Evolutionary conservation across 2,888 invertebrate genomes (phyloP).

Genomic region (Andricus curvator): DNA sequence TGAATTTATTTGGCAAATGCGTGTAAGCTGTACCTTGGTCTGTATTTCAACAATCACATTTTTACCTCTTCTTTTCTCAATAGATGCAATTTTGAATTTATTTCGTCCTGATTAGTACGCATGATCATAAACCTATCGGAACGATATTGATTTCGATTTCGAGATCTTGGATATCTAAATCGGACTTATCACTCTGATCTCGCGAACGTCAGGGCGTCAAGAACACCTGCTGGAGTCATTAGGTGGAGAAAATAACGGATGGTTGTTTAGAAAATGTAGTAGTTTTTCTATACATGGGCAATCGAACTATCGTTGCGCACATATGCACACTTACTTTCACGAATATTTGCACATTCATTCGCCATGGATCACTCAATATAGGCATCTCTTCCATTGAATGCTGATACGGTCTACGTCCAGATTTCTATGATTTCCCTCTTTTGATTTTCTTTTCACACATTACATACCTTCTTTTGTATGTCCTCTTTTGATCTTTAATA

Average conservation of each 20-base stretch:
- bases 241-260: conserved; percentile 24
- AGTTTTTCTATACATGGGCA: conserved; percentile 20
- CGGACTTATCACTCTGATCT: conserved; percentile 31
- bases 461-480: neutral
- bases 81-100: too few species aligned
- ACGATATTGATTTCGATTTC: conserved; percentile 2
- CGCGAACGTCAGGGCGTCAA: neutral
- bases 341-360: conserved; percentile 19
- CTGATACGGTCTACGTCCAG: neutral
- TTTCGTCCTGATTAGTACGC: too few species aligned
- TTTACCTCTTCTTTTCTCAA: too few species aligned
- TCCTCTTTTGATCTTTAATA: neutral
- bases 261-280: conserved; percentile 35
- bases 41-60: too few species aligned
- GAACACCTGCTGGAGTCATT: conserved; percentile 13
- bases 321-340: conserved; percentile 26
- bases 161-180: neutral
- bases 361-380: conserved; percentile 22
- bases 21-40: too few species aligned
- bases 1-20: too few species aligned
- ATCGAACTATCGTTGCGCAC: conserved; percentile 19
- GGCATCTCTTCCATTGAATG: neutral
- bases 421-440: conserved; percentile 24
- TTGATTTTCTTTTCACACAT: conserved; percentile 6
- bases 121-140: neutral